These are phyloP conservation scores for Drosophila atroscutellata DNA, from an alignment of 2,888 invertebrate species.

Conservation along the genomic window DNA sequence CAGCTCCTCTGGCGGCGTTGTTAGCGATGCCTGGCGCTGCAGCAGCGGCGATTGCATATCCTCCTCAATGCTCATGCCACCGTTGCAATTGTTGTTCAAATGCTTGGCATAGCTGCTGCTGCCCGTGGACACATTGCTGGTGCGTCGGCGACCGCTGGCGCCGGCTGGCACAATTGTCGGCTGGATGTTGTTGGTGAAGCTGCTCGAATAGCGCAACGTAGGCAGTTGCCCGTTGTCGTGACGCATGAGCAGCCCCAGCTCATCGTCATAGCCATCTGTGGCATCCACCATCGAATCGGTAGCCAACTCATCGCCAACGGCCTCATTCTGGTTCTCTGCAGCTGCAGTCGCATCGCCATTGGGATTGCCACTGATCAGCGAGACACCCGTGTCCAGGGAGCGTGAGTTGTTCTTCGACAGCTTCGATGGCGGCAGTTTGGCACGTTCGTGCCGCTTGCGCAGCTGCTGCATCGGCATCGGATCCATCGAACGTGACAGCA, in stretches of 20 bases:
- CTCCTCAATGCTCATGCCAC: conserved; percentile 83
- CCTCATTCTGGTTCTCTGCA: conserved; percentile 27
- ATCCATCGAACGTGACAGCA: conserved; percentile 88
- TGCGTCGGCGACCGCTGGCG: conserved; percentile 64
- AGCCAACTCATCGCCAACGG: conserved; percentile 53
- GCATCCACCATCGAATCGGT: conserved; percentile 65
- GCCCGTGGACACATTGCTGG: conserved; percentile 52
- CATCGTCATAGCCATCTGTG: conserved; percentile 78
- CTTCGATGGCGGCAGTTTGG: conserved; percentile 80
- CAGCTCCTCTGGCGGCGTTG: conserved; percentile 83
- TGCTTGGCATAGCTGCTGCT: conserved; percentile 77
- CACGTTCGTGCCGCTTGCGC: conserved; percentile 76
- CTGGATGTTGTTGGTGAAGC: conserved; percentile 60
- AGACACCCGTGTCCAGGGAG: conserved; percentile 83
- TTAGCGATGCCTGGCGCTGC: conserved; percentile 84
- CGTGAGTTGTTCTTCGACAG: conserved; percentile 84
- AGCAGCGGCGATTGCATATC: conserved; percentile 83
- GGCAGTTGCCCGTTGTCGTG: conserved; percentile 79
- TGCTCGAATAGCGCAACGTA: conserved; percentile 58
- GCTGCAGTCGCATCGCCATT: conserved; percentile 58
- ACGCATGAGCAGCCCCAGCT: conserved; percentile 78
- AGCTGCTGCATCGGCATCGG: conserved; percentile 86
- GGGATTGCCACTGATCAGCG: conserved; percentile 75
- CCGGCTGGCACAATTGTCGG: conserved; percentile 71
- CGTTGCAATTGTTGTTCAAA: conserved; percentile 85